Percentiles rank a stretch among this genome's conserved stretches.
Evolutionary conservation across 2,113 vertebrate species (phyloP).

Genomic region (Platysternon megacephalum): DNA sequence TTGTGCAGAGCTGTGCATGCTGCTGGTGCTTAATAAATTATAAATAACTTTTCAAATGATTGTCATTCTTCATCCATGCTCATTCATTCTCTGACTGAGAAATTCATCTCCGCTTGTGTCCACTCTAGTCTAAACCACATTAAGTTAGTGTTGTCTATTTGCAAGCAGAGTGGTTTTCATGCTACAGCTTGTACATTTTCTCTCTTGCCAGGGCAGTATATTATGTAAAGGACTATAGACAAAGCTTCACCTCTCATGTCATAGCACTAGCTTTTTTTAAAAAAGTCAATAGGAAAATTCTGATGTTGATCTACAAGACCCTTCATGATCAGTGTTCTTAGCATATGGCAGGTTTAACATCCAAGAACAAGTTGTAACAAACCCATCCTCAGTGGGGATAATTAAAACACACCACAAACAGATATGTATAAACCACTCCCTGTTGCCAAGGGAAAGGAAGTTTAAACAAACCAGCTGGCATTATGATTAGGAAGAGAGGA

Average conservation of each 20-base stretch:
- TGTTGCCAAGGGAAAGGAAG: background rate
- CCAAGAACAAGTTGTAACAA: background rate
- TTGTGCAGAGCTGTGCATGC: background rate
- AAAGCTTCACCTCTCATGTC: background rate
- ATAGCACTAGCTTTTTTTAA: background rate
- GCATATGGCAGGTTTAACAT: background rate
- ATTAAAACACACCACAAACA: background rate
- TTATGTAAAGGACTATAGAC: background rate
- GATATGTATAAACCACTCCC: background rate
- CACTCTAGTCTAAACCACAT: background rate
- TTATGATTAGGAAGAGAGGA: background rate
- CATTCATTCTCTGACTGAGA: background rate
- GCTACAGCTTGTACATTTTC: slow-evolving; percentile 5
- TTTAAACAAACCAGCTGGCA: background rate
- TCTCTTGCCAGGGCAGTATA: rapidly evolving
- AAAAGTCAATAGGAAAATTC: background rate
- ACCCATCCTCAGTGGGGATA: background rate
- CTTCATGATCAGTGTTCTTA: background rate
- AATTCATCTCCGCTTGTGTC: background rate
- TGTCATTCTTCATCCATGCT: background rate
- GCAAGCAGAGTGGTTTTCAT: background rate
- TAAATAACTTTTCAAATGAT: background rate
- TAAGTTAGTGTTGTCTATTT: background rate
- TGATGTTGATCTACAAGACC: slow-evolving; percentile 2
- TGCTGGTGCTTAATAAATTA: background rate